These are phyloP conservation scores for Hymenochirus boettgeri DNA, from an alignment of 2,113 vertebrate genomes.

Conservation along the genomic window DNA sequence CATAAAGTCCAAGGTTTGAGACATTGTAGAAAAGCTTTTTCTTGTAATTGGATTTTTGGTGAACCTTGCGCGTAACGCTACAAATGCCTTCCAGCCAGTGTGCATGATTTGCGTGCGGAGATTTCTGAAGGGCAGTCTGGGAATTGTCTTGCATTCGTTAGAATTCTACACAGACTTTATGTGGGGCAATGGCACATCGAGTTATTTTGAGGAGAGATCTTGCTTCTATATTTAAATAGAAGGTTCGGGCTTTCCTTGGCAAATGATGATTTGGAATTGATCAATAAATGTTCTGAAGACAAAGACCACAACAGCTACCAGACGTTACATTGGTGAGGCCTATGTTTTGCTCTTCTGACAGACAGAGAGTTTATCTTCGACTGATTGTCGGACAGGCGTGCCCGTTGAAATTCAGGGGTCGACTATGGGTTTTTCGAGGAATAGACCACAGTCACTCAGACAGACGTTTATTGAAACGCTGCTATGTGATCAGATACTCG, in stretches of 20 bases:
- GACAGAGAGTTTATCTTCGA: constrained; percentile 85
- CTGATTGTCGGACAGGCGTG: constrained; percentile 83
- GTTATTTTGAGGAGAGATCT: background rate
- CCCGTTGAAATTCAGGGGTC: constrained; percentile 83
- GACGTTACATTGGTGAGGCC: constrained; percentile 67
- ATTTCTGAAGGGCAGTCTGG: constrained; percentile 54
- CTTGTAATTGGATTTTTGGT: constrained; percentile 80
- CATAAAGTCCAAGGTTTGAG: constrained; percentile 86
- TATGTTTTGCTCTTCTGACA: constrained; percentile 48
- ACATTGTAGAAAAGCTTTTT: constrained; percentile 67
- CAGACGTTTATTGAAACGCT: constrained; percentile 90
- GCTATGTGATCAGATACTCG: constrained; percentile 87
- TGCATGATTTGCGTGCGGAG: constrained; percentile 46
- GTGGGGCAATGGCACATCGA: constrained; percentile 17
- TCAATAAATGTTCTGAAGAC: constrained; percentile 47
- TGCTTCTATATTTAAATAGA: constrained; percentile 11
- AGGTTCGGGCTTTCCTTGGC: constrained; percentile 36
- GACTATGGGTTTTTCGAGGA: constrained; percentile 56
- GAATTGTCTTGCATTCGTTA: constrained; percentile 76
- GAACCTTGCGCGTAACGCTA: constrained; percentile 82
- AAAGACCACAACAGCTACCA: constrained; percentile 74
- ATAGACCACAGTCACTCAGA: constrained; percentile 68
- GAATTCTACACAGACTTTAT: constrained; percentile 70
- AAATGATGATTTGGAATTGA: constrained; percentile 9
- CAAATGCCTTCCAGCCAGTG: constrained; percentile 58